Conservation (phyloP, 2,113 vertebrate species). For the Saimiri boliviensis region DNA sequence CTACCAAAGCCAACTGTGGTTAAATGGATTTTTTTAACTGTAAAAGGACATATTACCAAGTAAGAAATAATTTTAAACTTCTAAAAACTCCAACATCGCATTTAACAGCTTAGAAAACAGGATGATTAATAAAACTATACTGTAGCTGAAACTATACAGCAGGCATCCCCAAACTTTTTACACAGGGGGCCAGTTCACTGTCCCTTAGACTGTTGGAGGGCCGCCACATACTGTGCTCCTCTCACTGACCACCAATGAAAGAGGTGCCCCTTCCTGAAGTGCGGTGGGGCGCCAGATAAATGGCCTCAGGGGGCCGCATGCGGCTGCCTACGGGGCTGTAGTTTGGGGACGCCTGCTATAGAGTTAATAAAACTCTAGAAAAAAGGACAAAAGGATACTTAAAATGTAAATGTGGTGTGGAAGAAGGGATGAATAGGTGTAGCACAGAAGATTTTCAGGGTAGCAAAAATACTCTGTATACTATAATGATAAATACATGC, state of each 20-base stretch:
- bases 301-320: too few species aligned
- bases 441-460: background rate
- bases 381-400: conserved; percentile 7
- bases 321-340: too few species aligned
- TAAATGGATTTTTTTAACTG: background rate
- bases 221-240: too few species aligned
- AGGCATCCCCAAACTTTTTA: too few species aligned
- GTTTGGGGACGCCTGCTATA: too few species aligned
- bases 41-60: background rate
- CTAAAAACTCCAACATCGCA: background rate
- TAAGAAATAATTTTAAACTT: conserved; percentile 56
- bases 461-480: background rate
- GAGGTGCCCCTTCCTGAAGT: too few species aligned
- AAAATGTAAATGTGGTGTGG: background rate
- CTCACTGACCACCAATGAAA: too few species aligned
- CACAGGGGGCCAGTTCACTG: too few species aligned
- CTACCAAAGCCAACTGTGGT: background rate
- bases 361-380: conserved; percentile 30
- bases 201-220: too few species aligned
- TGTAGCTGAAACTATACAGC: background rate
- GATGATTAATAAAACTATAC: background rate
- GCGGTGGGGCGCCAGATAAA: too few species aligned
- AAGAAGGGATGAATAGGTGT: background rate
- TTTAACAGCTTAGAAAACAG: conserved; percentile 38
- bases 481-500: background rate